A percentile compares a stretch with the other conserved stretches of the same genome.
Evolutionary conservation across 2,888 invertebrate genomes (phyloP).

Genomic region (Eupithecia insigniata): DNA sequence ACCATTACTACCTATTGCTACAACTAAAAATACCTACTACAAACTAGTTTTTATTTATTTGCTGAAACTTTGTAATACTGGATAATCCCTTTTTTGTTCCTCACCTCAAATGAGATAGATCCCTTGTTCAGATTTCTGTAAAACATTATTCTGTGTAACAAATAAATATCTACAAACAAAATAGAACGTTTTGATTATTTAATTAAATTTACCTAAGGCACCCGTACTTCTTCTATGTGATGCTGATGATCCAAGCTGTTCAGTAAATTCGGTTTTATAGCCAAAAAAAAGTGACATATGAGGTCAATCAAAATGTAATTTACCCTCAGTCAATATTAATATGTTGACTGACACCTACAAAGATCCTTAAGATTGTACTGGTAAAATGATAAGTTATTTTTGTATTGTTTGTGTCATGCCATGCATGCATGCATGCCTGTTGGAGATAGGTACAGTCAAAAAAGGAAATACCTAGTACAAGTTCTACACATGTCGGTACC

Average conservation of each 20-base stretch:
- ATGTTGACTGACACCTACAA: not conserved
- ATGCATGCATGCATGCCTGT: not conserved
- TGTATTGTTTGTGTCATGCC: not conserved
- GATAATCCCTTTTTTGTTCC: too few relatives aligned
- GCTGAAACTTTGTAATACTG: too few relatives aligned
- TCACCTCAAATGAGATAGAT: not conserved
- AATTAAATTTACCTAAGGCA: too few relatives aligned
- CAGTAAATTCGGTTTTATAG: not conserved
- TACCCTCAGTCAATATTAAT: not conserved
- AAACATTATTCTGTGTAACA: too few relatives aligned
- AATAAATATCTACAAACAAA: not conserved
- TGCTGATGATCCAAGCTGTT: too few relatives aligned
- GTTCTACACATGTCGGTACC: not conserved
- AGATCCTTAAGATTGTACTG: not conserved
- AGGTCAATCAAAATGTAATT: not conserved
- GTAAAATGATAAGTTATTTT: not conserved
- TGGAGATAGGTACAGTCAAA: not conserved
- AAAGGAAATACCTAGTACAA: not conserved
- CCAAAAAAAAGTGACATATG: not conserved
- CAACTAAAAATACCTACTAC: too few relatives aligned
- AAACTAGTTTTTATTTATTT: too few relatives aligned
- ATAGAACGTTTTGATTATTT: too few relatives aligned
- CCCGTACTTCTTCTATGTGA: too few relatives aligned
- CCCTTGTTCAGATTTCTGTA: not conserved
- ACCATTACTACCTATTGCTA: too few relatives aligned